Percentiles rank a stretch among this genome's conserved stretches.
Conservation (phyloP, 1,140 invertebrate genomes). For the Ganaspis sp. region DNA sequence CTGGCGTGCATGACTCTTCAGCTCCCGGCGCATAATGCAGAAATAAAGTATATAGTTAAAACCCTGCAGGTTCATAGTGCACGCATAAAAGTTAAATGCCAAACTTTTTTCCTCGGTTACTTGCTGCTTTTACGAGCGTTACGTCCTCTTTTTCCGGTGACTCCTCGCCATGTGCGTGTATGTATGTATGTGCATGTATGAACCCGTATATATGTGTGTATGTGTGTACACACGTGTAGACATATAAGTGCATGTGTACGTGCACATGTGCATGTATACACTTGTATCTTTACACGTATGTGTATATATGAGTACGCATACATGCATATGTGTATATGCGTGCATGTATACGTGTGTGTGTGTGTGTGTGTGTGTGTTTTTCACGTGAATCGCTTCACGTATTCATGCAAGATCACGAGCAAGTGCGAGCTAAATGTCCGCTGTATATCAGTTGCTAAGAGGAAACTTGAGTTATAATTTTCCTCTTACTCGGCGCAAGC, state of each 20-base stretch:
- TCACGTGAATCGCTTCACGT: slow-evolving; percentile 37
- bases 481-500: neutral
- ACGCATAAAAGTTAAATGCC: slow-evolving; percentile 53
- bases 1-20: neutral
- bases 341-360: no score
- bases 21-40: slow-evolving; percentile 36
- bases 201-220: no score
- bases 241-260: no score
- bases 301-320: no score
- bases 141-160: slow-evolving; percentile 24
- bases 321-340: no score
- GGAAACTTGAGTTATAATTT: slow-evolving; percentile 57
- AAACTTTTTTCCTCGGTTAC: slow-evolving; percentile 32
- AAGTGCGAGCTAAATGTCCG: slow-evolving; percentile 1
- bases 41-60: slow-evolving; percentile 9
- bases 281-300: no score
- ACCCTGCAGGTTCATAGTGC: slow-evolving; percentile 9
- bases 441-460: slow-evolving; percentile 42
- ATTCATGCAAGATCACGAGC: slow-evolving; percentile 2
- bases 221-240: no score
- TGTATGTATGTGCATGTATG: no score
- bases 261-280: no score
- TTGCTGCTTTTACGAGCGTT: slow-evolving; percentile 14
- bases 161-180: slow-evolving; percentile 39
- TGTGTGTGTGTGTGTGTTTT: slow-evolving; percentile 46